phyloP scores from a whole-genome alignment of 2,113 vertebrate species.

The Oreocharis arfaki region DNA sequence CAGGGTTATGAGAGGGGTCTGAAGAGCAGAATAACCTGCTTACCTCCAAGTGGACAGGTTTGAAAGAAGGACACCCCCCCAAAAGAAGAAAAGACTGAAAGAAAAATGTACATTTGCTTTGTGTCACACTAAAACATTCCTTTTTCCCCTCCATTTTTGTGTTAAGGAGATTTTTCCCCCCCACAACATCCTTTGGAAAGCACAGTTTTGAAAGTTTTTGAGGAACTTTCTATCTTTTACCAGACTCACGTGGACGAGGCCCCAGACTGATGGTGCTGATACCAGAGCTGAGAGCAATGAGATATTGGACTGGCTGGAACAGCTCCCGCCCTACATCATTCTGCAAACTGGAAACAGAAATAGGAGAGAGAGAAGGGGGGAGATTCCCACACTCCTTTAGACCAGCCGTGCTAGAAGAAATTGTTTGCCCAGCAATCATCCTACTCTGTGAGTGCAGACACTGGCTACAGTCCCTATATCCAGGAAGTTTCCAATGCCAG shows the following conservation, averaged over 20 bases:
- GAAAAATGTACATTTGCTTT: neutral
- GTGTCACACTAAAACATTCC: neutral
- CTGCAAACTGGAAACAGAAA: neutral
- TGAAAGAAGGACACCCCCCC: rapidly evolving
- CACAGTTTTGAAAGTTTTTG: neutral
- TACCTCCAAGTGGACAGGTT: neutral
- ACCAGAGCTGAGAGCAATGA: neutral
- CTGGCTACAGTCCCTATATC: neutral
- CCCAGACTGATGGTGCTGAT: neutral
- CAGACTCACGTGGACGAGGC: neutral
- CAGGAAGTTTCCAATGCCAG: neutral
- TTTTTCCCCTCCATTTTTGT: neutral
- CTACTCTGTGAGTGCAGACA: neutral
- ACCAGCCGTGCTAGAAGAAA: neutral
- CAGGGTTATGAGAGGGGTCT: neutral
- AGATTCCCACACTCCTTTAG: neutral
- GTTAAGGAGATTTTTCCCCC: neutral
- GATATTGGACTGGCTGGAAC: neutral
- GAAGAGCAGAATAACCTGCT: neutral
- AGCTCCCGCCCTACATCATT: neutral
- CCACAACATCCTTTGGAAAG: neutral
- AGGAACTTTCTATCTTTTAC: neutral
- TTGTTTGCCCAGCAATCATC: neutral
- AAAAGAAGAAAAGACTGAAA: neutral
- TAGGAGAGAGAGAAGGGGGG: neutral